Evolutionary conservation across 2,888 invertebrate genomes (phyloP).

Genomic region (Morpho deidamia): DNA sequence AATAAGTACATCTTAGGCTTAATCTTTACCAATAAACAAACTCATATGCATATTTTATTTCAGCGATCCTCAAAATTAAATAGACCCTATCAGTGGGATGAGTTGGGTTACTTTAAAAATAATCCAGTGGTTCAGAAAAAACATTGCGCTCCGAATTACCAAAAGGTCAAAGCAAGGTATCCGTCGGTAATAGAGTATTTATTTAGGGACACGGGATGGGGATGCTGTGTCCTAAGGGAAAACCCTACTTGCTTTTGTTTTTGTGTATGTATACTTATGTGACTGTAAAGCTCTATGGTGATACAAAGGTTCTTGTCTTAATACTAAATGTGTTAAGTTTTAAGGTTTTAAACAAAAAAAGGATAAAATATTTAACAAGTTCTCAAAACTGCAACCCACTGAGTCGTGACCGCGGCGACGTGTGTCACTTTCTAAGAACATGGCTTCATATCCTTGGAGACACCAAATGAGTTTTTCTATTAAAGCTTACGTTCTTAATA

Average conservation of each 20-base stretch:
- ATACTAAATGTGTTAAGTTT: background rate
- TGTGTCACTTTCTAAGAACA: too few species aligned
- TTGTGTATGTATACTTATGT: constrained; percentile 8
- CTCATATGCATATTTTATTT: constrained; percentile 35
- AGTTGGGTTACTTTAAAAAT: constrained; percentile 14
- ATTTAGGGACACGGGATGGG: constrained; percentile 17
- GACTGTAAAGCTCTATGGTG: background rate
- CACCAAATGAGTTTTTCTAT: too few species aligned
- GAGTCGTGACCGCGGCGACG: too few species aligned
- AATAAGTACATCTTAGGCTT: background rate
- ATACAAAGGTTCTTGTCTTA: background rate
- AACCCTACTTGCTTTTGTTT: constrained; percentile 17
- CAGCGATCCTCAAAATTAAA: constrained; percentile 2
- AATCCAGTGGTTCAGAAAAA: constrained; percentile 5
- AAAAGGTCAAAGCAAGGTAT: constrained; percentile 20
- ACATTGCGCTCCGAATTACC: constrained; percentile 7
- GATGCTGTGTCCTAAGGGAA: constrained; percentile 15
- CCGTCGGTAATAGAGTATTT: constrained; percentile 24
- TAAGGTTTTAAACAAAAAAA: background rate
- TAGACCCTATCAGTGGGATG: background rate
- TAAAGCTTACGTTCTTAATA: too few species aligned
- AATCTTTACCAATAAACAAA: background rate
- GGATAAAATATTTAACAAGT: background rate
- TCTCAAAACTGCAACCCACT: too few species aligned
- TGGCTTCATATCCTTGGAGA: too few species aligned